Evolutionary conservation across 2,888 invertebrate species (phyloP).

Genomic region (Anaspis maculata): DNA sequence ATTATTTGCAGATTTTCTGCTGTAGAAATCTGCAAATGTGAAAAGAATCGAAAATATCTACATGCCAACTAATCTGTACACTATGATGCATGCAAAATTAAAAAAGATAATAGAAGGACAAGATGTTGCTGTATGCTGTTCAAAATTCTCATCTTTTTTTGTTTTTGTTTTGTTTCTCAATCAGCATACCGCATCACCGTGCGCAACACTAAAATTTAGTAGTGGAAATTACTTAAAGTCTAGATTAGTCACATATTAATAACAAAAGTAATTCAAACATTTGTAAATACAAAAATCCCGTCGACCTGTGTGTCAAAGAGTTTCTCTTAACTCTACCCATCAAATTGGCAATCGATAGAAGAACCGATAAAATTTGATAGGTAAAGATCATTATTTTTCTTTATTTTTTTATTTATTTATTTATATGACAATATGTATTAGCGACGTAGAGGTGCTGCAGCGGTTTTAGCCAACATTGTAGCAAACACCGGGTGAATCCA

Average conservation of each 20-base stretch:
- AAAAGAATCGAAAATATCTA: conserved; percentile 16
- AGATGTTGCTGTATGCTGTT: conserved; percentile 8
- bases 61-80: conserved; percentile 23
- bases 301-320: conserved; percentile 36
- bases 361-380: conserved; percentile 23
- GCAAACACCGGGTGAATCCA: conserved; percentile 43
- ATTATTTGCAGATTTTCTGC: too few species aligned
- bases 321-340: conserved; percentile 31
- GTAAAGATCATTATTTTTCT: conserved; percentile 24
- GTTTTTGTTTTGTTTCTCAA: neutral
- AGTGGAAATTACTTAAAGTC: too few species aligned
- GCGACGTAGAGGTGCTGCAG: conserved; percentile 43
- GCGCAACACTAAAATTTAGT: too few species aligned
- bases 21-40: too few species aligned
- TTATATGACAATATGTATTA: conserved; percentile 31
- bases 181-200: too few species aligned
- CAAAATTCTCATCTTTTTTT: too few species aligned
- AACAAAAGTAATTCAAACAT: conserved; percentile 30
- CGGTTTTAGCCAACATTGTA: conserved; percentile 43
- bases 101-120: conserved; percentile 10
- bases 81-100: conserved; percentile 25
- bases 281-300: conserved; percentile 36
- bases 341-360: conserved; percentile 20
- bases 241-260: conserved; percentile 40
- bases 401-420: too few species aligned